Base-by-base conservation (phyloP, 2,888 invertebrate genomes). In the Dioctria rufipes region DNA sequence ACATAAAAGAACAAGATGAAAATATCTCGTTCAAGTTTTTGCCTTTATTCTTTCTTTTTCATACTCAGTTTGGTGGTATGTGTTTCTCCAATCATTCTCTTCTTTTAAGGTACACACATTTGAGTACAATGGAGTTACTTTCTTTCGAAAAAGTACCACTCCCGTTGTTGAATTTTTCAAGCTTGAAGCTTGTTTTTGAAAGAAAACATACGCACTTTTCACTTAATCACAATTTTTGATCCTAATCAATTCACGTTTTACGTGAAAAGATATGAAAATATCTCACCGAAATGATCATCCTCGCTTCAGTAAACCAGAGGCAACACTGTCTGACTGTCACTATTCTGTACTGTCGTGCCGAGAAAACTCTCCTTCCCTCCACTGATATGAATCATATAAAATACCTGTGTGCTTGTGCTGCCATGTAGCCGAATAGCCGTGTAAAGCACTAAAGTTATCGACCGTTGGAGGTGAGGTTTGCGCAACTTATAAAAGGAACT, bases 281-380 rank as follows among this genome's bases (percentile, higher is more conserved):
- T 13, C 69, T n/a, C 39, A 51, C 49, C 51, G 43, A 39, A 51
- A 37, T 37, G 51, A 13, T 51, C 69, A 69, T 51, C 69, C 69
- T 51, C 69, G 69, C 54, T 54, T 5, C 67, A 46, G 49, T n/a
- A n/a, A 37, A 37, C 49, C 37, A 49, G 49, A 25, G 69, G 69
- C 69, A 69, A 69, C 69, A 69, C 69, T 69, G 69, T 25, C 25
- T 25, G 25, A 25, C 25, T 25, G 25, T 25, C 25, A 25, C 25
- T 25, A 25, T 25, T 25, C 25, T 69, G 69, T 51, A 69, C 37
- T 49, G 69, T 46, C 8, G 46, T 6, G 46, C 6, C 54, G 25
- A 54, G 54, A 54, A n/a, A 69, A 69, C 51, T 37, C 39, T 69
- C 51, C 69, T 69, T 11, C n/a, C 4, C 65, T 65, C 65, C 65